These are phyloP conservation scores for Apodemus agrarius DNA, from an alignment of 2,797 vertebrate genomes.

Conservation along the genomic window DNA sequence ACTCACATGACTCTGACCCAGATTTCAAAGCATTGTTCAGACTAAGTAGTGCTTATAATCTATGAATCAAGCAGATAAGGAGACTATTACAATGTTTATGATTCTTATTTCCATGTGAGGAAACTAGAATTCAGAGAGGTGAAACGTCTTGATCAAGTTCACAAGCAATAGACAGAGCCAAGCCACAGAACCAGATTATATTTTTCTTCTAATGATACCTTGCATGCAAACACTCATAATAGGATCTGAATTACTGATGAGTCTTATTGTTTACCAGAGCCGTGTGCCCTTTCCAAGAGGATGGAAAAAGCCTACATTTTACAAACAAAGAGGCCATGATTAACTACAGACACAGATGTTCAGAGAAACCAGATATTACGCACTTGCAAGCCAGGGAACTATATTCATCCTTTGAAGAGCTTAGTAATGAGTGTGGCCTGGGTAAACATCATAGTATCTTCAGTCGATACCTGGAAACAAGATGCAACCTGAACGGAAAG, in stretches of 20 bases:
- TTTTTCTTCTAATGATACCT: conserved; percentile 9
- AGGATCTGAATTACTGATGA: conserved; percentile 32
- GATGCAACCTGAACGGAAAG: background rate
- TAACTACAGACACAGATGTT: background rate
- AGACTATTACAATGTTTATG: background rate
- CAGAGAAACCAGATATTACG: conserved; percentile 1
- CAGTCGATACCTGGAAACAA: background rate
- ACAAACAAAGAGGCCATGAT: conserved; percentile 24
- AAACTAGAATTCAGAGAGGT: background rate
- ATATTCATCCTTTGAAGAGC: background rate
- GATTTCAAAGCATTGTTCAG: background rate
- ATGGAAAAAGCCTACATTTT: conserved; percentile 1
- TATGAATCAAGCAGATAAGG: background rate
- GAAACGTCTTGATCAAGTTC: background rate
- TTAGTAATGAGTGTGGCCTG: background rate
- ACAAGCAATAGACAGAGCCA: background rate
- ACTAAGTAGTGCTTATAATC: background rate
- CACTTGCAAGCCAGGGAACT: background rate
- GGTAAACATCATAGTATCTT: background rate
- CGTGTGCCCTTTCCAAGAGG: background rate
- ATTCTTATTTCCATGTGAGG: background rate
- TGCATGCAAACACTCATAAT: background rate
- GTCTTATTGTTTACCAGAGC: conserved; percentile 3
- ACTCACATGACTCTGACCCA: background rate
- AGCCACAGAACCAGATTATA: background rate